Evolutionary conservation across 2,888 invertebrate species (phyloP), one percentile per base, ranked within the genome.

Genomic region (Hemaris fuciformis): DNA sequence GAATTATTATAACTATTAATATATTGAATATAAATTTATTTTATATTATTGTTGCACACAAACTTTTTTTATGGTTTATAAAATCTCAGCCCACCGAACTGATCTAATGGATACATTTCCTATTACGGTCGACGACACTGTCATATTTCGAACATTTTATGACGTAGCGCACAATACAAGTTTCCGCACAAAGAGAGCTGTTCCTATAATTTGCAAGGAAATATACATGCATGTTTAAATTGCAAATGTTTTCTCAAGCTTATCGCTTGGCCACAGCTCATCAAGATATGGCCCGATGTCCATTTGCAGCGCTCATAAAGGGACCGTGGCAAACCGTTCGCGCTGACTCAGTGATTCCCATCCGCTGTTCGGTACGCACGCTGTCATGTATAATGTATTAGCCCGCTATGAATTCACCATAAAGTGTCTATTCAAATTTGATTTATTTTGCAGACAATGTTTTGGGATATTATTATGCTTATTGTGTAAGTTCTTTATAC

Each of bases 181-280:
- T 31, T 31, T 31, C 18, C 53, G 18, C 27, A 53, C 23, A 25
- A 15, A 27, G 18, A 15, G 27, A 41, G 57, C 57, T 57, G 38
- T 59, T 15, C 20, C 27, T 63, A 68, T 69, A 66, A 70, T 64
- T 65, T 66, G 59, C 57, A 31, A 18, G 42, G 53, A 43, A 59
- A 63, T 64, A 67, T 63, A 67, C 70, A 67, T 66, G 70, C 66
- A 63, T 69, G 76, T 73, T 66, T 73, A 76, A 78, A 81, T 80
- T 76, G 77, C 78, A 81, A 80, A 84, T 80, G 76, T 79, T 76
- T 80, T 82, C 82, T 79, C 75, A 77, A 75, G 80, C 78, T 81
- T 80, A 85, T 81, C 81, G 78, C 75, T 74, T 74, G 66, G 76
- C 71, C 62, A 77, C 74, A 75, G 73, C 70, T 74, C 77, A 85